Evolutionary conservation across 2,888 invertebrate species (phyloP).

Genomic region (Thecophora atra): DNA sequence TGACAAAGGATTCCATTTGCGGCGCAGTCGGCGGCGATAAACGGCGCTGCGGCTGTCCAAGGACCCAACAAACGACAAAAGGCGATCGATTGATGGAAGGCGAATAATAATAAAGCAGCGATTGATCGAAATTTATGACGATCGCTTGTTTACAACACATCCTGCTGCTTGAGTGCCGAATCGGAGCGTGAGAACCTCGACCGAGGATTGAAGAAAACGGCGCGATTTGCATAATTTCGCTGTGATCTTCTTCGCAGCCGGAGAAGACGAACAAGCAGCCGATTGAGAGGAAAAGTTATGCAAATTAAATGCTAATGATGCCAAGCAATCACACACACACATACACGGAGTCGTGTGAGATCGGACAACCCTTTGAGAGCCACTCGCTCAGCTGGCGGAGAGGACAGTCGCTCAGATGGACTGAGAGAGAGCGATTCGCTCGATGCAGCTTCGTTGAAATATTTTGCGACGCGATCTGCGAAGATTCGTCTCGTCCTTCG

Average conservation of each 20-base stretch:
- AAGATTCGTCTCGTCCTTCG: not conserved
- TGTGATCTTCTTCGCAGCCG: not conserved
- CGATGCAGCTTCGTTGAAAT: not conserved
- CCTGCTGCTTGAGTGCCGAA: conserved; percentile 23
- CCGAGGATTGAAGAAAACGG: conserved; percentile 34
- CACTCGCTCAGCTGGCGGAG: too few relatives aligned
- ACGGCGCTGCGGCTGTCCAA: too few relatives aligned
- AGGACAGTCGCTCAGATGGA: not conserved
- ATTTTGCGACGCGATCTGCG: not conserved
- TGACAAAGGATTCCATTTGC: conserved; percentile 14
- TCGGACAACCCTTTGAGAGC: not conserved
- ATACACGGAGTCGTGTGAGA: not conserved
- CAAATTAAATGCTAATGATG: conserved; percentile 39
- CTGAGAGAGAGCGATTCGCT: too few relatives aligned
- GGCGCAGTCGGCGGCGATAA: not conserved
- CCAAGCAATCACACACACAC: not conserved
- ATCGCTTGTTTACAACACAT: not conserved
- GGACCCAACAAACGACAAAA: not conserved
- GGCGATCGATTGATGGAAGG: not conserved
- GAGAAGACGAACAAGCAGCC: conserved; percentile 12
- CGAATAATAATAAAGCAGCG: conserved; percentile 36
- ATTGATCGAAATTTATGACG: conserved; percentile 42
- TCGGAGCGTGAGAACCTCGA: conserved; percentile 39
- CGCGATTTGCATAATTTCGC: conserved; percentile 39
- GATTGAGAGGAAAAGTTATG: conserved; percentile 39